Percentiles rank a stretch among this genome's conserved stretches.
phyloP scores from a whole-genome alignment of 1,140 invertebrate genomes.

The Zeugodacus cucurbitae region DNA sequence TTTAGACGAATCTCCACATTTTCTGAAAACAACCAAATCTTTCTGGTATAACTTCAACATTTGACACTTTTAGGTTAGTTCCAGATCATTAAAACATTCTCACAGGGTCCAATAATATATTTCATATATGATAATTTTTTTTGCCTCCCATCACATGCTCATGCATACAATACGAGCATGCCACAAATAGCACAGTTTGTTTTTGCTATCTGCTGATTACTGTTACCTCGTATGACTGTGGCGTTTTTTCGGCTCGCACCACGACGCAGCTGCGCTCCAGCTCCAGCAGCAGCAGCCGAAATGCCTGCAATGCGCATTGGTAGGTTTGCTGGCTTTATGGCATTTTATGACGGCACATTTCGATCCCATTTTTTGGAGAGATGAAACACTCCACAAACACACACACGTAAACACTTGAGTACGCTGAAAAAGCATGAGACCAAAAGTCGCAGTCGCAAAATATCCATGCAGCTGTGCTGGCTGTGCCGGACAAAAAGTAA shows the following conservation, averaged over 20 bases:
- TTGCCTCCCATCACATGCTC: background rate
- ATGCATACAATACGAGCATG: background rate
- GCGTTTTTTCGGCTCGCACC: background rate
- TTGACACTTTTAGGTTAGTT: too few species aligned
- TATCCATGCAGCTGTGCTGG: background rate
- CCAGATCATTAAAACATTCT: background rate
- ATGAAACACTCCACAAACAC: background rate
- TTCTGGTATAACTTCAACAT: too few species aligned
- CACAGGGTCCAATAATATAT: background rate
- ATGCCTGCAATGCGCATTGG: slow-evolving; percentile 32
- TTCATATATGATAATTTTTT: background rate
- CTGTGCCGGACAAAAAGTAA: background rate
- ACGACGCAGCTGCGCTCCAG: background rate
- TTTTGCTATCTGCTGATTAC: slow-evolving; percentile 8
- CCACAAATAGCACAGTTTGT: background rate
- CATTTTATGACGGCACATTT: slow-evolving; percentile 5
- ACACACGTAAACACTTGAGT: background rate
- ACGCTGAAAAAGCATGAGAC: background rate
- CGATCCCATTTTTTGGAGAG: background rate
- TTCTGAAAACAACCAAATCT: too few species aligned
- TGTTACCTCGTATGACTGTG: background rate
- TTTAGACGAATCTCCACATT: too few species aligned
- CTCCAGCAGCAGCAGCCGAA: background rate
- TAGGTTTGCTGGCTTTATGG: slow-evolving; percentile 23
- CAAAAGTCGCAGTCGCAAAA: background rate